Base-by-base conservation (phyloP, 2,113 vertebrate species). In the Steatornis caripensis region DNA sequence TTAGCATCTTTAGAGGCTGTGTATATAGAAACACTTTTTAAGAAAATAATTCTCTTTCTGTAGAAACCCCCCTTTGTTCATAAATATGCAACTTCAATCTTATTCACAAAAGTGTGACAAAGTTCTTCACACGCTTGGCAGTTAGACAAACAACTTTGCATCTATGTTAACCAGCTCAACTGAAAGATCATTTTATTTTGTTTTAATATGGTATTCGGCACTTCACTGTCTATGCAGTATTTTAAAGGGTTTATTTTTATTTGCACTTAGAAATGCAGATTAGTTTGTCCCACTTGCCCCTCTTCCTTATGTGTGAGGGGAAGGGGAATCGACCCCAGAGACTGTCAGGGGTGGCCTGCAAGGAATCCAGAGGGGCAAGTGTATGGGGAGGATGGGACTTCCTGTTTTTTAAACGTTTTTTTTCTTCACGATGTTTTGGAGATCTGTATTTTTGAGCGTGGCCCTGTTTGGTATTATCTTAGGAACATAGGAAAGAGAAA, bases 231-330 rank as follows among this genome's bases (percentile, higher is more conserved):
- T 58, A 57, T 20, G 64, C 85, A 86, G 41, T 74, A 90, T 66
- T 95, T 97, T 87, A 69, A 95, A 88, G 81, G 61, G 76, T 65
- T 90, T 89, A 16, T 74, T 93, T 97, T 96, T 90, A 62, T 64
- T 94, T 93, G 85, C 60, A 46, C 51, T 80, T 86, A 80, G 60
- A 95, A 96, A 97, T 74, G 83, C 81, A 89, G 86, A 90, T 93
- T 37, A 87, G 68, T 91, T 45, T 66, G 68, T 95, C 92, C 95
- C 32, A 15, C 89, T 91, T 81, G 10, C 82, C 37, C 53, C 10
- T 78, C 71, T 69, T 83, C 83, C 70, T 64, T 20, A 29, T 6
- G 43, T 15, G 22, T 2, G 5, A 82, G 72, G 71, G 61, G 68
- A 61, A 83, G 89, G 88, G 76, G 79, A 51, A 55, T 26, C 10